A percentile compares a stretch with the other conserved stretches of the same genome.
Conservation (phyloP, 2,113 vertebrate genomes). For the Chaenogobius annularis region DNA sequence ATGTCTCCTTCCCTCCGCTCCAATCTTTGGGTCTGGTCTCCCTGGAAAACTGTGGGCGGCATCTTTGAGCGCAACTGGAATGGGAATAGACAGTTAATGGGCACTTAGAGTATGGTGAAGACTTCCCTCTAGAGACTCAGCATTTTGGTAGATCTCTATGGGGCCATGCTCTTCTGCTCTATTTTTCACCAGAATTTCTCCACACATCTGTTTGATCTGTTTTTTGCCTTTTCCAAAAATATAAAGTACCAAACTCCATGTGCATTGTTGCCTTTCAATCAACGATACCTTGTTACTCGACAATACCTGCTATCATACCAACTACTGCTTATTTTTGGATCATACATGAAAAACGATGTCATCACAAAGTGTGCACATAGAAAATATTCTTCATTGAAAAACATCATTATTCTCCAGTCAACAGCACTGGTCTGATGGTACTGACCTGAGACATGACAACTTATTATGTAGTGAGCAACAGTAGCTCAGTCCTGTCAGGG, state of each 20-base stretch:
- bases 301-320: too few relatives aligned
- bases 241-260: neutral
- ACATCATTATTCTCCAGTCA: too few relatives aligned
- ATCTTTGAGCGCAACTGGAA: conserved; percentile 58
- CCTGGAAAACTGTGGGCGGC: conserved; percentile 57
- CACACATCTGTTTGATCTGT: conserved; percentile 18
- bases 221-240: conserved; percentile 11
- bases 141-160: conserved; percentile 59
- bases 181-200: conserved; percentile 41
- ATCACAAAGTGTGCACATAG: too few relatives aligned
- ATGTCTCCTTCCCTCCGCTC: conserved; percentile 22
- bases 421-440: too few relatives aligned
- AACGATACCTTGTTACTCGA: neutral
- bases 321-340: too few relatives aligned
- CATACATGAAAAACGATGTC: too few relatives aligned
- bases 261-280: neutral
- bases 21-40: conserved; percentile 38
- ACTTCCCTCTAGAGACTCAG: conserved; percentile 71
- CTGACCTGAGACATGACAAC: too few relatives aligned
- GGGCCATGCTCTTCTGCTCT: conserved; percentile 42
- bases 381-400: too few relatives aligned
- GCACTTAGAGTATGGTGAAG: conserved; percentile 71
- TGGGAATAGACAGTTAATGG: conserved; percentile 77
- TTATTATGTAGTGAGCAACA: too few relatives aligned
- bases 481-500: too few relatives aligned